Base-by-base conservation (phyloP, 2,797 vertebrate genomes). In the Cephalopachus bancanus region DNA sequence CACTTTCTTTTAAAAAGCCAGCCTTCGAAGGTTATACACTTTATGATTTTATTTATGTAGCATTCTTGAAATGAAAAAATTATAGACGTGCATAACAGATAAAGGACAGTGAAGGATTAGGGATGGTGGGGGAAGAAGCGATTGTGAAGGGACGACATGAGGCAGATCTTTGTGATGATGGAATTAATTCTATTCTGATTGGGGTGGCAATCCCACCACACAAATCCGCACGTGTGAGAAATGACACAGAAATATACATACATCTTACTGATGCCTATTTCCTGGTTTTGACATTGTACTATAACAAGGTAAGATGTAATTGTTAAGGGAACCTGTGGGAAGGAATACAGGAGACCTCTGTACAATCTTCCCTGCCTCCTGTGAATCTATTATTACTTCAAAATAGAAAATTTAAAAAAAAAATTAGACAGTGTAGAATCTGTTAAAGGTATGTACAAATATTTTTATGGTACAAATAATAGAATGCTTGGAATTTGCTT, bases 321-420 rank as follows among this genome's bases (percentile, higher is more conserved):
- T 3, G 3, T 20, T 22, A 30, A 71, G 19, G 12, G 12, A 30
- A 76, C 30, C 26, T 0, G 6, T 2, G 10, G 20, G 8, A 26
- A 59, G 11, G 30, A 24, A n/a, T 7, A 16, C 1, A 7, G 33
- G 60, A 10, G 67, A 6, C 24, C 14, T 62, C 64, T 30, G 53
- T 30, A 33, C 10, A 17, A n/a, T 72, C 44, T 64, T 83, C 57
- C 33, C 7, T 24, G 75, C n/a, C 28, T 15, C 16, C 64, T 5
- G 3, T 20, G 28, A 59, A 59, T 20, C 22, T 44, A 1, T 37
- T 30, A 28, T 26, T 65, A 28, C 55, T 65, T 65, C 44, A 65
- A 78, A 78, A 78, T 78, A n/a, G 10, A n/a, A 51, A 62, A 7
- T 75, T 10, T 44, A 30, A 44, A 26, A 57, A n/a, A 60, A 10